Conservation (phyloP, 2,888 invertebrate genomes). For the Acronicta alni region DNA sequence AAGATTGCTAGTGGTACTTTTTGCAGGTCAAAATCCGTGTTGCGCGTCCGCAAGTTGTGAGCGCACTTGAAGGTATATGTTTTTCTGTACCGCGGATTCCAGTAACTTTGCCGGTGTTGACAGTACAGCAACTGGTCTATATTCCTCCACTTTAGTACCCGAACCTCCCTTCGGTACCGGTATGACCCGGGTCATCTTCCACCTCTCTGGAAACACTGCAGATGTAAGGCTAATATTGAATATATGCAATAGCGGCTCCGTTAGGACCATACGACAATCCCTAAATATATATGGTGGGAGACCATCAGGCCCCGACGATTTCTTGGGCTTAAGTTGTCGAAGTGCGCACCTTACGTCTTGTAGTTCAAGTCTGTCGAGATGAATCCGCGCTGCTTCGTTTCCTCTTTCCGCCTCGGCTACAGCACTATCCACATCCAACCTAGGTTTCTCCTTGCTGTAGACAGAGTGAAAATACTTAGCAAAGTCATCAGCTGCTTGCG, state of each 20-base stretch:
- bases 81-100: conserved; percentile 13
- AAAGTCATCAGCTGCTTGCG: too few relatives aligned
- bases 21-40: too few relatives aligned
- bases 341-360: conserved; percentile 5
- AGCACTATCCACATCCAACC: conserved; percentile 7
- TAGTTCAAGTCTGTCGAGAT: conserved; percentile 3
- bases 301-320: conserved; percentile 12
- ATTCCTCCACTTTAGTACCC: too few relatives aligned
- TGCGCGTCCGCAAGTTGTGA: conserved; percentile 11
- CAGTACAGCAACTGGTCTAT: conserved; percentile 16
- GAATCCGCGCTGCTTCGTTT: conserved; percentile 12
- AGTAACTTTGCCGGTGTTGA: conserved; percentile 19
- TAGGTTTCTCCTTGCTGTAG: too few relatives aligned
- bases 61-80: conserved; percentile 8
- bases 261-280: conserved; percentile 12
- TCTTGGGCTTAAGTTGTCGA: conserved; percentile 10
- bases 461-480: too few relatives aligned
- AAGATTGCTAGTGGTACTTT: too few relatives aligned
- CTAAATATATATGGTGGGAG: too few relatives aligned
- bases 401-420: conserved; percentile 4
- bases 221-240: conserved; percentile 9
- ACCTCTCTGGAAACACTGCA: conserved; percentile 7
- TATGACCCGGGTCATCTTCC: too few relatives aligned
- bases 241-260: conserved; percentile 6
- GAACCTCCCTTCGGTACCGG: too few relatives aligned